These are phyloP conservation scores for Chrysolina haemoptera DNA, from an alignment of 2,888 invertebrate species.

Conservation along the genomic window DNA sequence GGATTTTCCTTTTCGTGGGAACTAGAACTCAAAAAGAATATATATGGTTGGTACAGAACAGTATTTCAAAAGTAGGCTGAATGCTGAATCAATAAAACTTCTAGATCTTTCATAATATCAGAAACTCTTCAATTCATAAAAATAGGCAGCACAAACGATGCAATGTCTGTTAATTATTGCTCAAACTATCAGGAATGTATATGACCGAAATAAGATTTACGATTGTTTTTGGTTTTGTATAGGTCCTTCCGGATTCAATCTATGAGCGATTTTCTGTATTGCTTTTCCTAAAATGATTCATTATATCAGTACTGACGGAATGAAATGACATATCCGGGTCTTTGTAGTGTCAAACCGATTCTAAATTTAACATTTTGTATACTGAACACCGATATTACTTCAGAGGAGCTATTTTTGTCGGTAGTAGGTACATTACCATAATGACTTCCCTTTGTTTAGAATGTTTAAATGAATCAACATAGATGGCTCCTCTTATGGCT, in stretches of 20 bases:
- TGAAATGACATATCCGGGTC: slow-evolving; percentile 5
- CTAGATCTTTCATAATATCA: not conserved
- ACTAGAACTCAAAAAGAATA: too few relatives aligned
- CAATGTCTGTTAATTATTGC: not conserved
- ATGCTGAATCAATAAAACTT: too few relatives aligned
- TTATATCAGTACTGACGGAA: not conserved
- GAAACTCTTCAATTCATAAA: not conserved
- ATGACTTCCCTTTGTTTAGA: too few relatives aligned
- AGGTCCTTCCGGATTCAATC: not conserved
- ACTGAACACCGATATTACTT: too few relatives aligned
- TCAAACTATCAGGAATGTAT: not conserved
- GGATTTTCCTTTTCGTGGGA: too few relatives aligned
- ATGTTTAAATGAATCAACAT: too few relatives aligned
- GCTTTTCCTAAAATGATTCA: slow-evolving; percentile 6
- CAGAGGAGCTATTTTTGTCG: too few relatives aligned
- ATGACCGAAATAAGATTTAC: slow-evolving; percentile 4
- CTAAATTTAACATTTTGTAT: not conserved
- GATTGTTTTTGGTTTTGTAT: slow-evolving; percentile 15
- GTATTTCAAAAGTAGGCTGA: too few relatives aligned
- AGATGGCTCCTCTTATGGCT: too few relatives aligned
- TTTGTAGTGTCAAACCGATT: slow-evolving; percentile 3
- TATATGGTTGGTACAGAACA: too few relatives aligned
- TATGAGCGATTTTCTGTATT: not conserved
- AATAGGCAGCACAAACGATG: not conserved
- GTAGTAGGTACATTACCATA: too few relatives aligned